Evolutionary conservation across 2,888 invertebrate genomes (phyloP).

Genomic region (Erebia palarica): DNA sequence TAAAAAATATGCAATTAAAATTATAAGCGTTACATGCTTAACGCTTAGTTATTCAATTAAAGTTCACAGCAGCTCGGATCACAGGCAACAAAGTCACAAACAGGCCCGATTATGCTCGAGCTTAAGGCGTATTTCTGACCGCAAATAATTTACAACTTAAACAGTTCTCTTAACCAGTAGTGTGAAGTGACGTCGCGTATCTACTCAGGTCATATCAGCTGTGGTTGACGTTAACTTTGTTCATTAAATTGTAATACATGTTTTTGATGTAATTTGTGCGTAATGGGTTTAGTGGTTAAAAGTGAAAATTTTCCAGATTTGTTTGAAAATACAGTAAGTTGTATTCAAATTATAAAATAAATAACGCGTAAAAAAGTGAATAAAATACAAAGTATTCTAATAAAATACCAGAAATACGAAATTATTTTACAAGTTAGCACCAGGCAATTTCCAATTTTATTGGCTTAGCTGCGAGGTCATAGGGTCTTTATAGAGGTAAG

Average conservation of each 20-base stretch:
- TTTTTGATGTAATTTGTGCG: slow-evolving; percentile 61
- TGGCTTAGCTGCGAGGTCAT: slow-evolving; percentile 46
- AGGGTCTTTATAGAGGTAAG: slow-evolving; percentile 48
- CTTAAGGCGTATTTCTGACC: slow-evolving; percentile 63
- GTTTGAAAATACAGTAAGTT: not conserved
- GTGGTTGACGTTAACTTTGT: slow-evolving; percentile 64
- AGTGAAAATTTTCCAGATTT: not conserved
- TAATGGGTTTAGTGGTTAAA: slow-evolving; percentile 54
- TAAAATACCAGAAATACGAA: slow-evolving; percentile 39
- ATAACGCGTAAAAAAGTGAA: not conserved
- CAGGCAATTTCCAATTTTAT: slow-evolving; percentile 48
- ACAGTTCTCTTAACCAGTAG: slow-evolving; percentile 66
- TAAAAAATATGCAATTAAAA: not conserved
- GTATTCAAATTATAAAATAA: not conserved
- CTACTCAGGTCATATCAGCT: slow-evolving; percentile 65
- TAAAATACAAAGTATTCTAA: slow-evolving; percentile 21
- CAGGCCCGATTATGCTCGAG: slow-evolving; percentile 59
- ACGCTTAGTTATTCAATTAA: slow-evolving; percentile 50
- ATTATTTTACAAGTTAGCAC: slow-evolving; percentile 42
- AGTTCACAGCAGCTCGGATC: slow-evolving; percentile 53
- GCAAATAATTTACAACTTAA: slow-evolving; percentile 72
- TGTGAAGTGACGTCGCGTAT: slow-evolving; percentile 56
- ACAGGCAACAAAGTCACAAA: slow-evolving; percentile 63
- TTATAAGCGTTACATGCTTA: not conserved
- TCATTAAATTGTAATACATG: slow-evolving; percentile 57